Evolutionary conservation across 2,888 invertebrate species (phyloP), one percentile per base, ranked within the genome.

Genomic region (Perdita meconis): DNA sequence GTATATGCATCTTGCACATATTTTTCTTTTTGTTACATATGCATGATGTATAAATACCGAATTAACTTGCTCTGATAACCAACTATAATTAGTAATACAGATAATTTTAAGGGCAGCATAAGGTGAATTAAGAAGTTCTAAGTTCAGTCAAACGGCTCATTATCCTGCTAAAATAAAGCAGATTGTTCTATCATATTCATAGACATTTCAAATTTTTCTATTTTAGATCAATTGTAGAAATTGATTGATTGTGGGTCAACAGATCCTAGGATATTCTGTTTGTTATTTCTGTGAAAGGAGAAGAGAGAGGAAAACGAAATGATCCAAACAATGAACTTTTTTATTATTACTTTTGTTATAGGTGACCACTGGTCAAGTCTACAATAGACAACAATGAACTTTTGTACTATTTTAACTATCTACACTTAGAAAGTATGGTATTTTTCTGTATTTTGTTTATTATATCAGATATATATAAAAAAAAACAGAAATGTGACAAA

Each of bases 401-500:
- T 47, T 85, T 85, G 72, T 86, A 85, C 76, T 75, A 67, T 82
- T 81, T 19, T 19, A 19, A 79, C 26, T 80, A 75, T 66, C 72
- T 81, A 70, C 51, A 69, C 51, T 68, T 71, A 80, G 38, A 66
- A 66, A 70, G 80, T 56, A 75, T 77, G 72, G 77, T 81, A 78
- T 68, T 75, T 76, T 83, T 80, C 74, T 86, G 80, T 83, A 87
- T 79, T 81, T 82, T 71, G 73, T 84, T 77, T 73, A 81, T 83
- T 68, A 55, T 60, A 71, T 24, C 19, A 55, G 82, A 79, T 80
- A 79, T 75, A 69, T 67, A 56, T 70, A 55, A 10, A 26, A 47
- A 65, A 42, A 24, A 34, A 16, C 42, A 5, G 42, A 56, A 2
- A 12, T 59, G 12, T 16, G 30, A 16, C 42, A 12, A 30, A 30